phyloP scores from a whole-genome alignment of 2,113 vertebrate genomes.

The Anoplopoma fimbria region DNA sequence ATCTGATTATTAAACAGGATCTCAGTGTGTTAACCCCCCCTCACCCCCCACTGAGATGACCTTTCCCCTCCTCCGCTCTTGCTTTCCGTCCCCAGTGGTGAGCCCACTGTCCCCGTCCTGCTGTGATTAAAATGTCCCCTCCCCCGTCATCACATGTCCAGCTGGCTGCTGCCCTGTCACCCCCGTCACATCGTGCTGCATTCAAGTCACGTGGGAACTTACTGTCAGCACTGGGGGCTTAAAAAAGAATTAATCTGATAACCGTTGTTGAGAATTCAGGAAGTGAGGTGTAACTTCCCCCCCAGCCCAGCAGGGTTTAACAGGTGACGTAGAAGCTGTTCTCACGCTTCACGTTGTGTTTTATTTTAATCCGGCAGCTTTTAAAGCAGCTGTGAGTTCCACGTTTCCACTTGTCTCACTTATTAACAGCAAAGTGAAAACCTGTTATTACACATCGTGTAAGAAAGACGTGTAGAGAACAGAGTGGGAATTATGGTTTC shows the following conservation, averaged over 20 bases:
- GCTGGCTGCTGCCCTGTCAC: not conserved
- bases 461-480: no score
- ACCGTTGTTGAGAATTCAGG: not conserved
- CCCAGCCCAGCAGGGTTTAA: not conserved
- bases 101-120: constrained; percentile 41
- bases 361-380: not conserved
- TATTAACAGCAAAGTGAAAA: no score
- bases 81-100: constrained; percentile 7
- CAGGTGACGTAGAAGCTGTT: no score
- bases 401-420: no score
- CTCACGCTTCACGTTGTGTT: not conserved
- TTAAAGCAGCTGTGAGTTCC: not conserved
- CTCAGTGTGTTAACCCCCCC: no score
- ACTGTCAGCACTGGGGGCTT: not conserved
- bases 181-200: not conserved
- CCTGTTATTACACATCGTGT: no score
- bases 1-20: not conserved
- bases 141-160: constrained; percentile 13
- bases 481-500: no score
- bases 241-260: not conserved
- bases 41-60: constrained; percentile 1
- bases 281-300: constrained; percentile 20
- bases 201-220: constrained; percentile 29
- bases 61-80: constrained; percentile 15
- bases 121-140: constrained; percentile 65